Evolutionary conservation across 2,888 invertebrate species (phyloP).

Genomic region (Machimus rusticus): DNA sequence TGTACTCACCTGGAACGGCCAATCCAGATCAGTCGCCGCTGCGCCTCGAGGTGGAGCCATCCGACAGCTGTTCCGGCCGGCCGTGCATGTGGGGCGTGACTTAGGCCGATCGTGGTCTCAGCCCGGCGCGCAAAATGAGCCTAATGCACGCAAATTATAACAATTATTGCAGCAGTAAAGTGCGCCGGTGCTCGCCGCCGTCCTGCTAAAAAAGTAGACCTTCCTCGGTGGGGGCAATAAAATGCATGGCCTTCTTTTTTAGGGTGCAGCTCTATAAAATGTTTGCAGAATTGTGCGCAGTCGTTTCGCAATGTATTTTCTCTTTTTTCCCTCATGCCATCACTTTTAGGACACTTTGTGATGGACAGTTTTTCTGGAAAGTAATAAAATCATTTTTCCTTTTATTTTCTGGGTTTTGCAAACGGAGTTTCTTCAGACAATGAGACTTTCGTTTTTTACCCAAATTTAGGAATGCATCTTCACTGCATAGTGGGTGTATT

Average conservation of each 20-base stretch:
- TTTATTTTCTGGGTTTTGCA: neutral
- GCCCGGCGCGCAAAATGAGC: neutral
- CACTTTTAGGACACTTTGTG: neutral
- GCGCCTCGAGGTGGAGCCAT: slow-evolving; percentile 13
- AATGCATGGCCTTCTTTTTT: slow-evolving; percentile 15
- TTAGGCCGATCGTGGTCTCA: neutral
- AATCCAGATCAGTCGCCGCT: slow-evolving; percentile 34
- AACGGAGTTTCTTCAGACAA: neutral
- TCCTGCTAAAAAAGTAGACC: neutral
- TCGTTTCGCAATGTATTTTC: neutral
- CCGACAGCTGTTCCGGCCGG: slow-evolving; percentile 11
- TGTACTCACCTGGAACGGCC: slow-evolving; percentile 32
- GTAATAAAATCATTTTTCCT: neutral
- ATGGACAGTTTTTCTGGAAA: neutral
- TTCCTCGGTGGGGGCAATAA: neutral
- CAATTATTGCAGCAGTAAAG: neutral
- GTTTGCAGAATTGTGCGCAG: neutral
- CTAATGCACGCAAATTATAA: slow-evolving; percentile 2
- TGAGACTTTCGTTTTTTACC: neutral
- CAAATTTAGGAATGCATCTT: neutral
- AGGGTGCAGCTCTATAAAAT: neutral
- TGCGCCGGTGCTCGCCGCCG: neutral
- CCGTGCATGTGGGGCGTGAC: slow-evolving; percentile 33
- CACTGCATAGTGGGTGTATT: neutral
- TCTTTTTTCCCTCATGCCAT: neutral